Base-by-base conservation (phyloP, 2,113 vertebrate genomes). In the Actenoides hombroni region DNA sequence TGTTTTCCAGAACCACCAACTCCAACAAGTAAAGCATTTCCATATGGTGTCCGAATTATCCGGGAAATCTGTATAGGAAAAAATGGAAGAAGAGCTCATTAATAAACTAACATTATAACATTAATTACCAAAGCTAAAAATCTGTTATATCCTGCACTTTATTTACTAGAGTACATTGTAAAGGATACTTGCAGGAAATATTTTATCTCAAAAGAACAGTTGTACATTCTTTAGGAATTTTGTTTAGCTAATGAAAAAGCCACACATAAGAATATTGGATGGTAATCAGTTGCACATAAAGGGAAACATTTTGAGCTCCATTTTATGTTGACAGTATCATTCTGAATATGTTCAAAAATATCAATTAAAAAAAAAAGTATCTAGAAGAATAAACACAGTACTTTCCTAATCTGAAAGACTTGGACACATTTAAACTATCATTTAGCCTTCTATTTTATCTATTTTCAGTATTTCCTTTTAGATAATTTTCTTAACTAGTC, bases 1-100 rank as follows among this genome's bases (percentile, higher is more conserved):
- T 98, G 98, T 77, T 98, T 98, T 92, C 98, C 98, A 2, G 98
- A 98, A 46, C 98, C 98, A 71, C 98, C 98, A 35, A 98, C 98
- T 46, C 98, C 98, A 82, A 98, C 98, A 80, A 98, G 97, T 96
- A 98, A 93, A 10, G 98, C 98, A 82, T 98, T 98, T 92, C 98
- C 98, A 96, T 97, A 97, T 3, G 97, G 94, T 68, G 98, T 98
- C 28, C 98, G 97, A 92, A 98, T 96, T 96, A 98, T 97, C 48
- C 98, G 96, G 67, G 98, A 98, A 94, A 98, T 97, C 98, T 98
- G 54, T 73, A 90, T 37, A 88, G 44, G 68, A 83, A 89, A 91
- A 88, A 26, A 73, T 15, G 9, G 37, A 90, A 54, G 21, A 51
- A 90, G 73, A 44, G 5, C 4, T 23, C 39, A 77, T 31, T 28